Conservation (phyloP, 2,113 vertebrate genomes). For the Alaudala cheleensis region DNA sequence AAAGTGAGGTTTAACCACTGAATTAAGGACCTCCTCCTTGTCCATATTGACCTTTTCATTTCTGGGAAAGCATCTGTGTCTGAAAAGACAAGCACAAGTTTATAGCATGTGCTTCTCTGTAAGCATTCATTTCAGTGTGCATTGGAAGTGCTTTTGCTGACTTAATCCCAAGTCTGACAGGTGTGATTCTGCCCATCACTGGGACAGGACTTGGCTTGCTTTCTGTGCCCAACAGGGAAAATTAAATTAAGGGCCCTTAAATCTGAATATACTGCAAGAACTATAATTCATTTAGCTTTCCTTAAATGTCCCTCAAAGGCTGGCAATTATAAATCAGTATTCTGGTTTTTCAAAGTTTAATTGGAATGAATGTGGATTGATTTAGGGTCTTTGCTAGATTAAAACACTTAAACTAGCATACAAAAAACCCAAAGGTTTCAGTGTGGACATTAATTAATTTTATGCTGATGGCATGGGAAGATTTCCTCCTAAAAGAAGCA, state of each 20-base stretch:
- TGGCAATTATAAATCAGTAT: conserved; percentile 1
- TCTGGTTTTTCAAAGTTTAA: background rate
- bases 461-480: background rate
- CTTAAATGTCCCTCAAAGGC: background rate
- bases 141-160: background rate
- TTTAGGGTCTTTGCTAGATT: background rate
- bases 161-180: background rate
- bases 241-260: background rate
- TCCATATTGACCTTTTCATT: background rate
- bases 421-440: background rate
- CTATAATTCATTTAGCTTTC: background rate
- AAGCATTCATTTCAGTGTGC: background rate
- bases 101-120: background rate
- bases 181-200: background rate
- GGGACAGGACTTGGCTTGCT: background rate
- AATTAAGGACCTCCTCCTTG: background rate
- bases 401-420: background rate
- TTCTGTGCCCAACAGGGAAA: background rate
- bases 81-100: background rate
- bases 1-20: background rate
- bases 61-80: background rate
- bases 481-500: background rate
- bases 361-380: background rate
- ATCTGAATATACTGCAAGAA: background rate
- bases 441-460: background rate